phyloP scores from a whole-genome alignment of 2,113 vertebrate genomes.

The Micronycteris hirsuta region DNA sequence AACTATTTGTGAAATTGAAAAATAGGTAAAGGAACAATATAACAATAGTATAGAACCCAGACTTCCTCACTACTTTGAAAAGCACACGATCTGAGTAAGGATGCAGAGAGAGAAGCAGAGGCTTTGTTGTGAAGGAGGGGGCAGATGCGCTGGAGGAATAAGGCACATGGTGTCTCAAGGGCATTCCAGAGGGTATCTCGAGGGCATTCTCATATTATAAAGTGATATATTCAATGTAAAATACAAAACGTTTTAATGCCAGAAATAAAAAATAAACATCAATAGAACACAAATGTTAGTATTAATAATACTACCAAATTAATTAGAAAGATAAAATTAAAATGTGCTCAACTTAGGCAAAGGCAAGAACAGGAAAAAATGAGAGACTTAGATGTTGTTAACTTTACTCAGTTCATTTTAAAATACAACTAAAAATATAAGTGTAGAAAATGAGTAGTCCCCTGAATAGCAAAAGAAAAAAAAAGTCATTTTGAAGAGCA shows the following conservation, averaged over 20 bases:
- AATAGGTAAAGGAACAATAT: background rate
- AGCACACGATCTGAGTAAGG: background rate
- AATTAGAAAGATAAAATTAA: background rate
- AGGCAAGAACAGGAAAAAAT: background rate
- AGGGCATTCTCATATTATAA: no score
- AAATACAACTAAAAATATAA: constrained; percentile 7
- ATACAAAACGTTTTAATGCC: background rate
- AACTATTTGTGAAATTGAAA: background rate
- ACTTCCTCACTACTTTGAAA: background rate
- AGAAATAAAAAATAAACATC: background rate
- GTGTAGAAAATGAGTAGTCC: background rate
- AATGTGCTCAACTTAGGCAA: background rate
- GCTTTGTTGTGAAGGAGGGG: background rate
- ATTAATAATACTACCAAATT: background rate
- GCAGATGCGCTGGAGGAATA: background rate
- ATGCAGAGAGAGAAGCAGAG: background rate
- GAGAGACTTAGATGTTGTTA: background rate
- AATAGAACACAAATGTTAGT: background rate
- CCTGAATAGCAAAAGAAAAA: background rate
- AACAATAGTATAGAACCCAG: background rate
- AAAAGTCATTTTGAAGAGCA: background rate
- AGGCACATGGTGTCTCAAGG: background rate
- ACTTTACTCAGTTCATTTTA: background rate
- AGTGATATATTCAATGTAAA: background rate
- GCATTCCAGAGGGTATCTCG: no score